Percentiles rank a stretch among this genome's conserved stretches.
phyloP scores from a whole-genome alignment of 2,113 vertebrate species.

The Malaclemys terrapin region DNA sequence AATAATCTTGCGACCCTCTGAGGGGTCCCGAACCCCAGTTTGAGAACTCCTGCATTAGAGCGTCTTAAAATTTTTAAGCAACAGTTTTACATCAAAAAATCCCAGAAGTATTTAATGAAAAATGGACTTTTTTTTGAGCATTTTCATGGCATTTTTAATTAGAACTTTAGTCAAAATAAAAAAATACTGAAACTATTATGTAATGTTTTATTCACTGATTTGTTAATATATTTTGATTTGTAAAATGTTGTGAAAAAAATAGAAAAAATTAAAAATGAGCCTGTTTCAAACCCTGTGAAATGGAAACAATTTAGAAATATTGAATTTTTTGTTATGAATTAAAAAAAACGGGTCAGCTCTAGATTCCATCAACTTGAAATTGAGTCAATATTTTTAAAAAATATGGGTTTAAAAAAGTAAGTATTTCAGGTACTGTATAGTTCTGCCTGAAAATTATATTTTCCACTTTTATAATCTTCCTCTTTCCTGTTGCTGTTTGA shows the following conservation, averaged over 20 bases:
- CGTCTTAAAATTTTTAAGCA: not conserved
- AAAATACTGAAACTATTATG: not conserved
- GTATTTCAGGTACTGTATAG: not conserved
- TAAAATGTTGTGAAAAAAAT: not conserved
- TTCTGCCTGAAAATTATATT: not conserved
- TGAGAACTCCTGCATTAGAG: not conserved
- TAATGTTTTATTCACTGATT: not conserved
- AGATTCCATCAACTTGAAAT: not conserved
- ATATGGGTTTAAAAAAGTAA: too few relatives aligned
- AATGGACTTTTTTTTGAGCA: not conserved
- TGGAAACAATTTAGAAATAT: not conserved
- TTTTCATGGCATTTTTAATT: not conserved
- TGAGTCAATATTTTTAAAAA: not conserved
- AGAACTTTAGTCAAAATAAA: not conserved
- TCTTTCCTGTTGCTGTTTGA: not conserved
- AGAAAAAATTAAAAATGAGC: not conserved
- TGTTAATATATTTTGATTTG: not conserved
- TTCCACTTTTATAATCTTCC: not conserved
- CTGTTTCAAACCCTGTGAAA: not conserved
- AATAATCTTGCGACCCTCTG: too few relatives aligned
- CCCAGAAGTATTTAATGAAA: not conserved
- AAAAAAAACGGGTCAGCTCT: not conserved
- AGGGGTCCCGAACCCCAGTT: too few relatives aligned
- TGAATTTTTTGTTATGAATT: not conserved
- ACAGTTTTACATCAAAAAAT: not conserved